Percentiles rank a stretch among this genome's conserved stretches.
Conservation (phyloP, 2,797 vertebrate species). For the Sebastes steindachneri region DNA sequence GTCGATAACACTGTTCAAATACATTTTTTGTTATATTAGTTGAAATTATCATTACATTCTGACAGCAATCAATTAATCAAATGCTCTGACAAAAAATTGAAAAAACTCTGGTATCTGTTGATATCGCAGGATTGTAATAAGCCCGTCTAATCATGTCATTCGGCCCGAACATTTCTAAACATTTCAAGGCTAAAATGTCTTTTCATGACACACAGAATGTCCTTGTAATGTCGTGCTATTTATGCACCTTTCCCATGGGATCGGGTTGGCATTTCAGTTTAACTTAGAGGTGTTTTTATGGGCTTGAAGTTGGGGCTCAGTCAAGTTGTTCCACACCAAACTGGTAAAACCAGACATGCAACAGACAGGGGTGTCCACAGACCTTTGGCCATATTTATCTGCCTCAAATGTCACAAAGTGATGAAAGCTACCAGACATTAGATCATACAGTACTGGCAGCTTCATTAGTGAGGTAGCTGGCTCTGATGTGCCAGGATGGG, state of each 20-base stretch:
- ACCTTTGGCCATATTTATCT: background rate
- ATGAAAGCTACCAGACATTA: background rate
- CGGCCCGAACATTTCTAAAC: no score
- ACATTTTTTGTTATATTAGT: background rate
- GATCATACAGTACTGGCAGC: background rate
- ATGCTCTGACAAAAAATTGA: fast-evolving
- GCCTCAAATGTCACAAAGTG: background rate
- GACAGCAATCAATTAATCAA: background rate
- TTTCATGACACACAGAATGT: no score
- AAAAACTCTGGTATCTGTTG: background rate
- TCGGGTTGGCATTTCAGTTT: background rate
- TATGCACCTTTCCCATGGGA: no score
- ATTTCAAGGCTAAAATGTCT: no score
- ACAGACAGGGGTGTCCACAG: background rate
- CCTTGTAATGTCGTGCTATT: no score
- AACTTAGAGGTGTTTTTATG: background rate
- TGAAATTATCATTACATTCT: background rate
- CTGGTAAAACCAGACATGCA: background rate
- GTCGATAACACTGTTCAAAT: background rate
- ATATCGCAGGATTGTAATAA: background rate
- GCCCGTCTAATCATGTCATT: background rate
- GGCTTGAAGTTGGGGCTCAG: background rate
- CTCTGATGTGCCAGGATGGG: background rate
- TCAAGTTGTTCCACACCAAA: background rate
- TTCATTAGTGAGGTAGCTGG: background rate